phyloP scores from a whole-genome alignment of 2,797 vertebrate genomes.

The Xiphorhynchus erythropygius region DNA sequence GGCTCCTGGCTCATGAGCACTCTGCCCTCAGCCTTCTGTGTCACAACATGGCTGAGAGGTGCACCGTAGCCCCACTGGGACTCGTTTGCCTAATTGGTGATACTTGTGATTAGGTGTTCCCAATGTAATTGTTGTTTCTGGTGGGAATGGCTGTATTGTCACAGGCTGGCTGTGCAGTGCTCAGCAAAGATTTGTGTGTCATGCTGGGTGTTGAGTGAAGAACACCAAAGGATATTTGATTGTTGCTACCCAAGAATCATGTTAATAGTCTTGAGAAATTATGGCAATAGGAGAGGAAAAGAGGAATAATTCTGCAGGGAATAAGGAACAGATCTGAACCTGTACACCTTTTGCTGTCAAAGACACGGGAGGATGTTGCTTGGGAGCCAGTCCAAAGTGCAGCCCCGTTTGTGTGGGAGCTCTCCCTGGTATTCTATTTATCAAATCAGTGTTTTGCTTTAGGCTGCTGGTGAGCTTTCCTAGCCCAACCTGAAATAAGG shows the following conservation, averaged over 20 bases:
- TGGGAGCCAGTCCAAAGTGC: not conserved
- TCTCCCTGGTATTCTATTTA: not conserved
- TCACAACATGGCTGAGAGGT: accelerated
- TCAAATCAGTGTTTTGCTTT: not conserved
- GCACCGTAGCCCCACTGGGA: not conserved
- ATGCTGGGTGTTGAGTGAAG: not conserved
- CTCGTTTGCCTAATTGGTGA: not conserved
- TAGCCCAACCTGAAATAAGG: not conserved
- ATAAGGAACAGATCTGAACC: not conserved
- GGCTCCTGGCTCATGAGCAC: not conserved
- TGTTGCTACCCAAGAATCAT: not conserved
- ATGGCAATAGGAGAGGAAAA: not conserved
- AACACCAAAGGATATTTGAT: not conserved
- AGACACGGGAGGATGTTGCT: not conserved
- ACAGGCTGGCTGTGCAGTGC: not conserved
- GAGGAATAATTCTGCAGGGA: not conserved
- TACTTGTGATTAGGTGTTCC: not conserved
- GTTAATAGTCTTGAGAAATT: not conserved
- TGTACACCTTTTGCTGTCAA: not conserved
- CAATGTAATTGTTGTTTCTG: not conserved
- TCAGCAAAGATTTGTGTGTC: not conserved
- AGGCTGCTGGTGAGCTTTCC: not conserved
- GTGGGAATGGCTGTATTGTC: not conserved
- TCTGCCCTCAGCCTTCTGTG: not conserved
- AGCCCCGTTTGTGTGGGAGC: not conserved